Evolutionary conservation across 2,888 invertebrate genomes (phyloP), one percentile per base, ranked within the genome.

Genomic region (Charanyca ferruginea): DNA sequence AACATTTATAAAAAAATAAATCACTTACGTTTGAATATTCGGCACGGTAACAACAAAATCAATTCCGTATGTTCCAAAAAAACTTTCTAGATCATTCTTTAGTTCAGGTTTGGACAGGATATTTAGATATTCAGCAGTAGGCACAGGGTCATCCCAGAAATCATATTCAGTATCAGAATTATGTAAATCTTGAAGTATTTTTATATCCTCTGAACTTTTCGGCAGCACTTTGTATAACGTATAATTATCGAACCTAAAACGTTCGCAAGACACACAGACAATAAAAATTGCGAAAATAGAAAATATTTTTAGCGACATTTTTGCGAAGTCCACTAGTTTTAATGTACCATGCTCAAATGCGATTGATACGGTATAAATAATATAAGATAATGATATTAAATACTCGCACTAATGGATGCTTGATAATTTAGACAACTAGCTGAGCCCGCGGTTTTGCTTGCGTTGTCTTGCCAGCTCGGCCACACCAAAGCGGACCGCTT

Each of bases 161-260:
- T 91, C 96, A 80, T 79, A 96, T 78, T 81, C 93, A 74, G 68
- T 84, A 82, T 86, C 94, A 25, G 85, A 80, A 75, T 89, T 79
- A 78, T 96, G 93, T 41, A 97, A 83, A 9, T 93, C 81, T 83
- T 92, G 92, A 9, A 97, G 90, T 20, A 94, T 72, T 45, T 89
- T 86, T 28, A 96, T 85, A 44, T 97, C 96, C 1, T 92, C 86
- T 1, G 84, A 77, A 75, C 90, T 96, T 67, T 90, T 87, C 0
- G 97, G 96, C 0, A 89, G 85, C 6, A 97, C 88, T 85, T 96
- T 95, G 78, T 96, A 97, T 8, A 97, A 92, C 20, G 90, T 86
- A 74, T 93, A 91, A 67, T 94, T 93, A 54, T 94, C 93, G 58
- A 88, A 94, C 22, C 91, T 80, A 66, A 91, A 85, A 41, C 89